Base-by-base conservation (phyloP, 1,140 invertebrate genomes). In the Drosophila fuyamai region DNA sequence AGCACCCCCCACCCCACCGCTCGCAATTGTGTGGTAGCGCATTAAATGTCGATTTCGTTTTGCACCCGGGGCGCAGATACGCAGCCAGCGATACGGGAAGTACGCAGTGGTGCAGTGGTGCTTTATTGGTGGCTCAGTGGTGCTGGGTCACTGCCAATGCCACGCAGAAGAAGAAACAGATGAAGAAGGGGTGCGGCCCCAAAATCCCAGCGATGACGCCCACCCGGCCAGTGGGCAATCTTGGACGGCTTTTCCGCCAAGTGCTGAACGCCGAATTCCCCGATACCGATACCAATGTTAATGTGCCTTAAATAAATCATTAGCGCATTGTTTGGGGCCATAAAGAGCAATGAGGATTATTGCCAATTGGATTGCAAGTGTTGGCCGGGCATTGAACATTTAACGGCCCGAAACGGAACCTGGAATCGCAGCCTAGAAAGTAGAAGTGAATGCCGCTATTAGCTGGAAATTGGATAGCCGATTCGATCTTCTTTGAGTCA, bases 11-110 rank as follows among this genome's bases (percentile, higher is more conserved):
- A 36, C 75, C 48, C 27, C 44, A 40, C 60, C 68, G 23, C 53
- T 63, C 51, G 38, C 61, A 66, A 68, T 78, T 86, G 68, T 89
- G 77, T 89, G 84, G 84, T 89, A 89, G 84, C 84, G 73, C 80
- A 89, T 89, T 89, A 88, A 89, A 89, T 89, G 85, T 89, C 84
- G 84, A 89, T 89, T 89, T 89, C 73, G 75, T 88, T 89, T 89
- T 81, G 59, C 85, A 75, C 85, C 81, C 76, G 78, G 79, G 84
- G 84, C 80, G 43, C 72, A 77, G 83, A 89, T 89, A 88, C 84
- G 84, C 79, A 88, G 51, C 71, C 55, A 50, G 44, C 73, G 79
- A 89, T 83, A 89, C 67, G 86, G 46, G 67, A 72, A 74, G 83
- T 83, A 79, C 84, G 80, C 76, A 72, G 62, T 54, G 62, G 65